phyloP scores from a whole-genome alignment of 2,113 vertebrate species.

The Picathartes gymnocephalus region DNA sequence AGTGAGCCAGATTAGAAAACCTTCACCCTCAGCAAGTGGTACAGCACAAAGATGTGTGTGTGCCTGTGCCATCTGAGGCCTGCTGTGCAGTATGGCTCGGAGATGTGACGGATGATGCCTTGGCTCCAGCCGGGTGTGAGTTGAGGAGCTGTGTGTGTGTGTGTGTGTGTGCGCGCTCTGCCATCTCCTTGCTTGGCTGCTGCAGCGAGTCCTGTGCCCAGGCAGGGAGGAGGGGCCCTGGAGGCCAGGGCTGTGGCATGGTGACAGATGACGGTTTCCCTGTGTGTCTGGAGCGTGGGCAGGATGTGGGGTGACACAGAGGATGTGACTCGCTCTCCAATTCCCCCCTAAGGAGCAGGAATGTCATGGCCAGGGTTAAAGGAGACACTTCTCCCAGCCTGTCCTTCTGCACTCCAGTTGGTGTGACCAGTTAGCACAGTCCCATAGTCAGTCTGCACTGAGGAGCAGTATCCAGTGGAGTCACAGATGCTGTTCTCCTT shows the following conservation, averaged over 20 bases:
- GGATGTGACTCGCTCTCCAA: slow-evolving; percentile 43
- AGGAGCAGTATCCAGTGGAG: neutral
- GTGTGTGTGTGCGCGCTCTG: accelerated
- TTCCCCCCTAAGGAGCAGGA: neutral
- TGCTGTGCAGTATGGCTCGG: neutral
- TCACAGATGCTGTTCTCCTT: neutral
- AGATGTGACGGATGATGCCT: neutral
- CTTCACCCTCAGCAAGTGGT: neutral
- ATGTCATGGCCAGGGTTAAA: neutral
- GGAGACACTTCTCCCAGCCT: neutral
- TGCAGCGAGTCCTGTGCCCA: neutral
- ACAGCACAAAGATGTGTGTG: neutral
- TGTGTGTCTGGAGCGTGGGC: slow-evolving; percentile 14
- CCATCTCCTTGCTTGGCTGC: neutral
- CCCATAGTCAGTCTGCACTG: neutral
- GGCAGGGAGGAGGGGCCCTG: neutral
- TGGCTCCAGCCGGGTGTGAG: neutral
- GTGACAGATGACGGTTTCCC: neutral
- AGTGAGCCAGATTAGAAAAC: accelerated
- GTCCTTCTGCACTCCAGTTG: neutral
- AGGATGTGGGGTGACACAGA: slow-evolving; percentile 63
- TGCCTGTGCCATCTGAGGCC: neutral
- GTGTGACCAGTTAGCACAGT: accelerated
- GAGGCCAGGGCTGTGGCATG: neutral
- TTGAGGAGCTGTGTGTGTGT: neutral